Evolutionary conservation across 2,797 vertebrate genomes (phyloP).

Genomic region (Catharus ustulatus): DNA sequence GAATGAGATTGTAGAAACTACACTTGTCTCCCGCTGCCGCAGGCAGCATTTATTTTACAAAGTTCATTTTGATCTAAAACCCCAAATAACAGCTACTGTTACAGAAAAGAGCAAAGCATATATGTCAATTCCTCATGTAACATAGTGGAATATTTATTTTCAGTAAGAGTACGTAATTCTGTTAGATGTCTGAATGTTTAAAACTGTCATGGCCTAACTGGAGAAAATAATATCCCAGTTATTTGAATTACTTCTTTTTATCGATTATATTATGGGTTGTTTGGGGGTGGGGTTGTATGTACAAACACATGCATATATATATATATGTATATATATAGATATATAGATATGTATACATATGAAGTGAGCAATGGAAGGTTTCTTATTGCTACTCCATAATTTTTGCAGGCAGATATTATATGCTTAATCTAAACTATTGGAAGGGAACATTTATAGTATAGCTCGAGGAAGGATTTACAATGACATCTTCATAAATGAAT

Average conservation of each 20-base stretch:
- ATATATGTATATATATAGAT: background rate
- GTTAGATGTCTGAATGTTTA: background rate
- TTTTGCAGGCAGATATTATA: background rate
- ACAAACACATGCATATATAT: background rate
- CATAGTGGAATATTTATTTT: background rate
- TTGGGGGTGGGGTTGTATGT: rapidly evolving
- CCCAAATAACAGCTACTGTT: background rate
- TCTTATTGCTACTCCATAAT: background rate
- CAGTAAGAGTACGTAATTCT: background rate
- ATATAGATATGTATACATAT: no score
- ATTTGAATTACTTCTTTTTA: background rate
- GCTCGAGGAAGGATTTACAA: background rate
- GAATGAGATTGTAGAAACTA: background rate
- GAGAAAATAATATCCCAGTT: background rate
- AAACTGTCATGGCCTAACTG: background rate
- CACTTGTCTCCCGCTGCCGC: background rate
- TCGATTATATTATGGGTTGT: background rate
- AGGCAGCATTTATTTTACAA: background rate
- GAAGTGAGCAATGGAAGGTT: rapidly evolving
- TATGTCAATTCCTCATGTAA: background rate
- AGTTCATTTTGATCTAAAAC: background rate
- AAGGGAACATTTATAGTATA: background rate
- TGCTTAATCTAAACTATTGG: background rate
- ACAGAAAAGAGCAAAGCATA: background rate
- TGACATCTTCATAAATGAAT: background rate